Evolutionary conservation across 2,888 invertebrate genomes (phyloP), one percentile per base, ranked within the genome.

Genomic region (Eupithecia subfuscata): DNA sequence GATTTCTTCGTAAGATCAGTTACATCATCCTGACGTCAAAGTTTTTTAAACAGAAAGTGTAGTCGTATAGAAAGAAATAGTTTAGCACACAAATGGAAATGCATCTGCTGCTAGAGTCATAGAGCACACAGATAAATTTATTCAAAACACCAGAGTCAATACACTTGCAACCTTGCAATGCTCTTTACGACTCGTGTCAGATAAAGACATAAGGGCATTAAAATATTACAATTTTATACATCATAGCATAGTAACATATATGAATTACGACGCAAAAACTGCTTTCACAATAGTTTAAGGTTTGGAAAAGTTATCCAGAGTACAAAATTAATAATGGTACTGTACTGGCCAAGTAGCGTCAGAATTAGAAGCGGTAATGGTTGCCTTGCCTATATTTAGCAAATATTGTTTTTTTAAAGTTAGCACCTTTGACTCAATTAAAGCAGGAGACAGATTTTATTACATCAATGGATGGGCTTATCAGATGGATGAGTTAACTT

Each of bases 121-220:
- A 91, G 91, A 90, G 87, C 88, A 88, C 84, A 79, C 85, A 89
- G 92, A 92, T 93, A 93, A 91, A 90, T 86, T 87, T 91, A 92
- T 92, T 92, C 90, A 91, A 91, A 90, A 91, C 89, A 92, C 86
- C 88, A 91, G 89, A 91, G 94, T 94, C 94, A 94, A 94, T 92
- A 94, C 91, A 92, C 94, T 92, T 90, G 88, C 94, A 94, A 94
- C 94, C 94, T 94, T 94, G 92, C 94, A 89, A 88, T 87, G 94
- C 89, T 94, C 94, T 94, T 92, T 92, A 91, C 88, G 89, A 92
- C 90, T 91, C 87, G 86, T 88, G 91, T 91, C 93, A 92, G 94
- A 94, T 94, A 94, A 93, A 93, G 90, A 90, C 90, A 90, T 91
- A 92, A 88, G 91, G 90, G 90, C 90, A 91, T 91, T 91, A 90